Evolutionary conservation across 2,113 vertebrate genomes (phyloP).

Genomic region (Phyllostomus hastatus): DNA sequence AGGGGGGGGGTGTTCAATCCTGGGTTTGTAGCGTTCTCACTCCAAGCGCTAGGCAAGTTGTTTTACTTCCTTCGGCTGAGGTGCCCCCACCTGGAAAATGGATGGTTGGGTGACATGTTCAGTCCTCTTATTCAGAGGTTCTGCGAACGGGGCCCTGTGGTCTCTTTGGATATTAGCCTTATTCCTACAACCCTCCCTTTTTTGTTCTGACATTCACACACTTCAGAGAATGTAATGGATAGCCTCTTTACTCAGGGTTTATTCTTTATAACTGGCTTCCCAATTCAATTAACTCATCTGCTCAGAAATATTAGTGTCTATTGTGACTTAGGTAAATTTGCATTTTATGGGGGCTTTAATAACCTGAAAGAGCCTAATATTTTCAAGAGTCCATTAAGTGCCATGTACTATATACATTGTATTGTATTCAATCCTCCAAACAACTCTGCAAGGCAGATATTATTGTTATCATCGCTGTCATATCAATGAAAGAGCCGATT

Average conservation of each 20-base stretch:
- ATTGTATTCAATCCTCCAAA: background rate
- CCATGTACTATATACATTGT: background rate
- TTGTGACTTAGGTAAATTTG: background rate
- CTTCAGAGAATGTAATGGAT: background rate
- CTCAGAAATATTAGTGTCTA: background rate
- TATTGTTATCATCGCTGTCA: background rate
- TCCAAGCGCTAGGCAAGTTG: background rate
- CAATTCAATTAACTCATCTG: background rate
- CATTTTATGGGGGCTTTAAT: background rate
- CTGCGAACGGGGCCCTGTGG: background rate
- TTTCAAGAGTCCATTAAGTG: background rate
- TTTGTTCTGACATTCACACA: background rate
- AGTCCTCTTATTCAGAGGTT: background rate
- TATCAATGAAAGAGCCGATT: background rate
- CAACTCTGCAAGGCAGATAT: background rate
- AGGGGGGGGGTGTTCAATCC: background rate
- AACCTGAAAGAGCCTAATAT: background rate
- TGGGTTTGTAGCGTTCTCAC: background rate
- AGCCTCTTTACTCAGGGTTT: background rate
- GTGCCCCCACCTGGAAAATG: background rate
- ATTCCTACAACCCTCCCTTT: background rate
- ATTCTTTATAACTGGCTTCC: background rate
- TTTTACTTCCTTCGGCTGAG: background rate
- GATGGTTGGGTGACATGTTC: background rate
- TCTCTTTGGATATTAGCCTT: background rate